phyloP scores from a whole-genome alignment of 2,113 vertebrate species.

The Oenanthe oenanthe region DNA sequence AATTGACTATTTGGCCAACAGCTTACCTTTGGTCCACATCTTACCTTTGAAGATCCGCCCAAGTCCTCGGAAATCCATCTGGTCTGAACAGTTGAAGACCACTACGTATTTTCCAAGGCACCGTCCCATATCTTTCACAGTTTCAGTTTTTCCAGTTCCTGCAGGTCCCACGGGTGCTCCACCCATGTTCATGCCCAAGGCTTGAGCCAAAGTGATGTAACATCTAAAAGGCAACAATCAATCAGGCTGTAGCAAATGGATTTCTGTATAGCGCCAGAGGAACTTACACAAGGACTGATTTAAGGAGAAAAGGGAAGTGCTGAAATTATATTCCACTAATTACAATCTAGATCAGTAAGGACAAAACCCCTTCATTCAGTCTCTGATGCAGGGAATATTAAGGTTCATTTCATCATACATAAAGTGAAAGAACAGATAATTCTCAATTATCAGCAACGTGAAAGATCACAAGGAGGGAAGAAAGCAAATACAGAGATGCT shows the following conservation, averaged over 20 bases:
- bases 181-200: slow-evolving; percentile 96
- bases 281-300: neutral
- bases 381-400: neutral
- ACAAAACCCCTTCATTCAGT: neutral
- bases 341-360: neutral
- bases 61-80: slow-evolving; percentile 98
- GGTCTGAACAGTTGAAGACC: slow-evolving; percentile 98
- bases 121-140: slow-evolving; percentile 94
- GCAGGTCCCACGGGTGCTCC: slow-evolving; percentile 95
- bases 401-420: neutral
- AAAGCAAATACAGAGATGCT: neutral
- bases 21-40: neutral
- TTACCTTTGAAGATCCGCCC: slow-evolving; percentile 97
- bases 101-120: slow-evolving; percentile 97
- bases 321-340: neutral
- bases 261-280: neutral
- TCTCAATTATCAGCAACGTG: neutral
- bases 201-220: slow-evolving; percentile 96
- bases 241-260: neutral
- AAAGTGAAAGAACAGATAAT: neutral
- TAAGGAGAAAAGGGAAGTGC: neutral
- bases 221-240: slow-evolving; percentile 76
- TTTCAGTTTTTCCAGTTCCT: slow-evolving; percentile 97
- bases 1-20: neutral
- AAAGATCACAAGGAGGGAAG: neutral